These are phyloP conservation scores for Sarcophaga rosellei DNA, from an alignment of 2,888 invertebrate species.

Conservation along the genomic window DNA sequence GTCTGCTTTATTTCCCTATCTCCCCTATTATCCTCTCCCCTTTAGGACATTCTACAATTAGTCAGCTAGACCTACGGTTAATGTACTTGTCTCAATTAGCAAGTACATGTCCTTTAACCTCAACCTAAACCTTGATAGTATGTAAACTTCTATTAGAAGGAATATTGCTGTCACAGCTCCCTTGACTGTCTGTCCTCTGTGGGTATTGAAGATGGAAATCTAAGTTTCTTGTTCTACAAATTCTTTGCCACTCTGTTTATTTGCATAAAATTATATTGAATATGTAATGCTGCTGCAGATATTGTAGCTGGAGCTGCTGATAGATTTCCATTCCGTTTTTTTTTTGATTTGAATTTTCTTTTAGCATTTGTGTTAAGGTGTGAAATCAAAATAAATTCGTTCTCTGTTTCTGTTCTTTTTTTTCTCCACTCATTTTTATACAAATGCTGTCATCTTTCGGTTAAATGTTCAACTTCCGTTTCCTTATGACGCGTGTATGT, in stretches of 20 bases:
- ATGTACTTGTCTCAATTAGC: no score
- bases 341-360: constrained; percentile 23
- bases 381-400: constrained; percentile 49
- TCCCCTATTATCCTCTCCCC: no score
- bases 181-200: no score
- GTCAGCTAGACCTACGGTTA: no score
- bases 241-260: not conserved
- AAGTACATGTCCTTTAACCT: no score
- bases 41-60: no score
- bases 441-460: constrained; percentile 62
- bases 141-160: no score
- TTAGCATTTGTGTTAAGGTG: constrained; percentile 43
- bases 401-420: not conserved
- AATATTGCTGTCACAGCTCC: no score
- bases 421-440: not conserved
- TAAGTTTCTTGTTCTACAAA: not conserved
- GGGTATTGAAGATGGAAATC: no score
- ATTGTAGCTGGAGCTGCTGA: not conserved
- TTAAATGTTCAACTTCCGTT: constrained; percentile 79
- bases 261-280: constrained; percentile 17
- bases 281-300: constrained; percentile 15
- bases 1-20: no score
- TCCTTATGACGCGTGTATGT: constrained; percentile 76
- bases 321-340: not conserved
- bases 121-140: no score